phyloP scores from a whole-genome alignment of 2,888 invertebrate genomes.

The Drepanosiphum platanoidis region DNA sequence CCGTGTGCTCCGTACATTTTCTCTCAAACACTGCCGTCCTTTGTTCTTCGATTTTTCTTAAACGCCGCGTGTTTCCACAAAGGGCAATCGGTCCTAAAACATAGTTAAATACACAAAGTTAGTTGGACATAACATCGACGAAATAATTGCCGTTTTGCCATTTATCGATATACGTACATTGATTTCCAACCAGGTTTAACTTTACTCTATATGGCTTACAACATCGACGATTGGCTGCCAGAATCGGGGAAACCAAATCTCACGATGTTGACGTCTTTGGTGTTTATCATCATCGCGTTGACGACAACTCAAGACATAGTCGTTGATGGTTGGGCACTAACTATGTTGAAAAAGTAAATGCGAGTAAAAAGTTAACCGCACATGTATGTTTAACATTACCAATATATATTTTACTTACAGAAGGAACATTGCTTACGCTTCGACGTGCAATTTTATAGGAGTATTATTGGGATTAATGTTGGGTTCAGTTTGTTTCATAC shows the following conservation, averaged over 20 bases:
- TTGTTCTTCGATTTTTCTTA: too few species aligned
- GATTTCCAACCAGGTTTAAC: slow-evolving; percentile 62
- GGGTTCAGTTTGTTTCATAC: slow-evolving; percentile 95
- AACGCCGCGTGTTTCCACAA: too few species aligned
- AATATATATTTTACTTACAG: slow-evolving; percentile 70
- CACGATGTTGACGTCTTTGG: slow-evolving; percentile 79
- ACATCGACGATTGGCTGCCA: slow-evolving; percentile 81
- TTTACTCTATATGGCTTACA: slow-evolving; percentile 85
- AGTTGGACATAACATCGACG: too few species aligned
- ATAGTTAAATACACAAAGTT: too few species aligned
- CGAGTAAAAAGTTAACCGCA: not conserved
- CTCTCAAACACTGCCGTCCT: too few species aligned
- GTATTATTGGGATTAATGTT: slow-evolving; percentile 97
- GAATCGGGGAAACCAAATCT: slow-evolving; percentile 58
- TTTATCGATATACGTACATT: not conserved
- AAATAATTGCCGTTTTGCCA: too few species aligned
- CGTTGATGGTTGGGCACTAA: slow-evolving; percentile 99
- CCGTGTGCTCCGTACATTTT: too few species aligned
- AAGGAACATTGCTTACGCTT: slow-evolving; percentile 95
- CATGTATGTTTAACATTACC: not conserved
- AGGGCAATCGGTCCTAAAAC: too few species aligned
- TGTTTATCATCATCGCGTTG: slow-evolving; percentile 91
- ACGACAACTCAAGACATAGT: slow-evolving; percentile 99
- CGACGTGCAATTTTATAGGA: slow-evolving; percentile 98
- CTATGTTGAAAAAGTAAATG: slow-evolving; percentile 89